Evolutionary conservation across 2,113 vertebrate genomes (phyloP), one percentile per base, ranked within the genome.

Genomic region (Sardina pilchardus): DNA sequence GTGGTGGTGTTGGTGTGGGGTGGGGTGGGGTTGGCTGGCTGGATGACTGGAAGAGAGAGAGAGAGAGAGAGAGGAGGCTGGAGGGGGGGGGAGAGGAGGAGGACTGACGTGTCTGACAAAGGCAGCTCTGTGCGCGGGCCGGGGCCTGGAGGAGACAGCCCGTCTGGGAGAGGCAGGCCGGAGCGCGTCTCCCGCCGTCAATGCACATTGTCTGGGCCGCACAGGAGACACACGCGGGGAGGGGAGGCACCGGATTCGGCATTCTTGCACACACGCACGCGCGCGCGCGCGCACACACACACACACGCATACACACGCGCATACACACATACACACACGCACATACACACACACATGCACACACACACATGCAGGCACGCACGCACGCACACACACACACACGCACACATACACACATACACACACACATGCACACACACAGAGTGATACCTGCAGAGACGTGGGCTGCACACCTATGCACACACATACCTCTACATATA

Each of bases 81-180:
- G 53, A 21, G 53, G 53, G 88, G 81, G 81, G 67, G 89, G 90
- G 92, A 75, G 90, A 93, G 96, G 95, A 95, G 92, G 95, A 92
- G 95, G 95, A 96, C 96, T 97, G 99, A 98, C 99, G 98, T 98
- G 92, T 93, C 95, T 97, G 96, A 99, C 98, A 99, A 99, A 98
- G 97, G 96, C 96, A 94, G 96, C 97, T 98, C 97, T 99, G 97
- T 99, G 96, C 96, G 91, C 94, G 96, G 95, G 95, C 94, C 89
- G 95, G 95, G 96, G 96, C 96, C 94, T 92, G 90, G 93, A 96
- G 97, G 98, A 99, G 97, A 97, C 98, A 97, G 96, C 94, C 96
- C 96, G 98, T 99, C 98, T 99, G 97, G 97, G 96, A 96, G 96
- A 96, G 94, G 90, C 95, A 96, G 97, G 97, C 97, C 97, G 96